These are phyloP conservation scores for Coreoperca whiteheadi DNA, from an alignment of 2,113 vertebrate genomes.

Conservation along the genomic window DNA sequence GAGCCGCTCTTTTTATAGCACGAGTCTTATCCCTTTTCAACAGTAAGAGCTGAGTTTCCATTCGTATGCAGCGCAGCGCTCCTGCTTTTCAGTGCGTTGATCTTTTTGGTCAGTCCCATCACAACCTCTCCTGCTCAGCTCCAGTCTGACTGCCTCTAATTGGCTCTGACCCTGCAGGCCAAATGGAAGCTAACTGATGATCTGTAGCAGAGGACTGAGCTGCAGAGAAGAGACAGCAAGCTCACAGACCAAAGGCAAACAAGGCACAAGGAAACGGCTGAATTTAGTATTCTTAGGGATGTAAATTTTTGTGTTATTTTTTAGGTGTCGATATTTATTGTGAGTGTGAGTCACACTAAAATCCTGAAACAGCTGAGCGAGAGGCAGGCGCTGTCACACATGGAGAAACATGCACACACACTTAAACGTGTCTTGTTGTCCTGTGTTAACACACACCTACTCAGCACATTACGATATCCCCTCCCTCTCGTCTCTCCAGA, in stretches of 20 bases:
- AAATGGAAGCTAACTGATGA: constrained; percentile 55
- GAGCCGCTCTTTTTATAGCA: constrained; percentile 27
- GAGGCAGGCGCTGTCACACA: constrained; percentile 30
- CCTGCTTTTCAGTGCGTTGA: constrained; percentile 33
- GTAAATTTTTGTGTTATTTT: constrained; percentile 8
- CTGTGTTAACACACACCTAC: constrained; percentile 27
- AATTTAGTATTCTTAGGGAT: not conserved
- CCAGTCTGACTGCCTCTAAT: constrained; percentile 72
- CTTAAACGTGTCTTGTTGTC: constrained; percentile 28
- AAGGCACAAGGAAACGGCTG: not conserved
- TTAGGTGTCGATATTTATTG: constrained; percentile 3
- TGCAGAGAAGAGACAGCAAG: constrained; percentile 11
- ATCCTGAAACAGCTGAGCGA: too few species aligned
- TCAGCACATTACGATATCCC: constrained; percentile 30
- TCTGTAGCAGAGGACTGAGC: constrained; percentile 32
- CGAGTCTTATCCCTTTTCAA: constrained; percentile 25
- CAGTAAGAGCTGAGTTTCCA: constrained; percentile 24
- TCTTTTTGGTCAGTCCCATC: constrained; percentile 66
- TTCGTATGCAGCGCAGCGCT: constrained; percentile 36
- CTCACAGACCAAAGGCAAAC: constrained; percentile 23
- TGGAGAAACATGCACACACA: not conserved
- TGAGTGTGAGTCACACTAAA: too few species aligned
- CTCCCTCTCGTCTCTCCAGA: constrained; percentile 77
- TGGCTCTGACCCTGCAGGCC: constrained; percentile 67
- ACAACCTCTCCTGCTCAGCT: constrained; percentile 56